Evolutionary conservation across 1,140 invertebrate genomes (phyloP).

Genomic region (Rhynchophorus ferrugineus): DNA sequence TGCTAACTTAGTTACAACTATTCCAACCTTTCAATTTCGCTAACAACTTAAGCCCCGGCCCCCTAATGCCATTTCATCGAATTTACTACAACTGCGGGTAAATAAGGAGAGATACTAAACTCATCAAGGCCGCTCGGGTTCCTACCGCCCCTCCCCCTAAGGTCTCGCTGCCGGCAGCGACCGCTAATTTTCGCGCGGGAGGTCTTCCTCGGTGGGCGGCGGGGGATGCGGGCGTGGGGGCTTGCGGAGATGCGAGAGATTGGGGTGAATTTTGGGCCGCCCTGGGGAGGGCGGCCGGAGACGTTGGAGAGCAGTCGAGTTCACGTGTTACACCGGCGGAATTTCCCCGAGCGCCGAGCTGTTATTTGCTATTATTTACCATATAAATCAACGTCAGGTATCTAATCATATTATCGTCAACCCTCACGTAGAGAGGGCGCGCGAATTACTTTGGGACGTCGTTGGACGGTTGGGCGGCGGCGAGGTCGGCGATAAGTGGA

Average conservation of each 20-base stretch:
- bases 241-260: not conserved
- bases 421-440: conserved; percentile 21
- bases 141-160: not conserved
- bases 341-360: conserved; percentile 22
- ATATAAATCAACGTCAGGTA: conserved; percentile 31
- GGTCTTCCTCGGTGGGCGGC: no score
- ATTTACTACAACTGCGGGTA: conserved; percentile 18
- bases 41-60: not conserved
- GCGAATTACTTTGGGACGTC: conserved; percentile 9
- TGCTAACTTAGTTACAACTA: not conserved
- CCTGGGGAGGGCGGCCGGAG: no score
- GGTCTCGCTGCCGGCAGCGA: not conserved
- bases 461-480: no score
- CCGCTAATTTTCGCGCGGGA: conserved; percentile 14
- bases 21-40: not conserved
- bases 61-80: not conserved
- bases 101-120: conserved; percentile 21
- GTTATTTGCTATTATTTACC: conserved; percentile 30
- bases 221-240: not conserved
- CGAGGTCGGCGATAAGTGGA: no score
- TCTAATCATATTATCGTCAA: conserved; percentile 29
- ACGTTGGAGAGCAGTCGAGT: conserved; percentile 2
- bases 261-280: not conserved
- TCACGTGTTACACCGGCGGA: conserved; percentile 18
- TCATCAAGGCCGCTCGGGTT: conserved; percentile 12